Base-by-base conservation (phyloP, 2,113 vertebrate genomes). In the Hucho hucho region DNA sequence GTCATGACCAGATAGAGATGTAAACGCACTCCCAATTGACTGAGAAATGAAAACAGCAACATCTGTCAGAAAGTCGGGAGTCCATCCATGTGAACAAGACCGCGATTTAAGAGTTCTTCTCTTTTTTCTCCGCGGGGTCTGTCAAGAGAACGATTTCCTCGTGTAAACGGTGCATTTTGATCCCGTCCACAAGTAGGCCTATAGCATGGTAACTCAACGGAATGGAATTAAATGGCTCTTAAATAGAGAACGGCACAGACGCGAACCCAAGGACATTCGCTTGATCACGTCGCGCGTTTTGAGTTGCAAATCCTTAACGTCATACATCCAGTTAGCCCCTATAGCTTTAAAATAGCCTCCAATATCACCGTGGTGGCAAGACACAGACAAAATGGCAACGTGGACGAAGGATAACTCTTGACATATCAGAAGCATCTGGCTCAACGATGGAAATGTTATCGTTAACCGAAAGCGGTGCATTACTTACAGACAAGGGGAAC, bases 401-500 rank as follows among this genome's bases (percentile, higher is more conserved):
- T 18, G 16, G 56, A 29, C 63, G 56, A 28, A 29, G 56, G 9
- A 0, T 37, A 64, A 22, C 16, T 13, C 6, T 11, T 11, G 29
- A 69, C 64, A 53, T 37, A 22, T 68, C 69, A 64, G 14, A 4
- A 25, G 64, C 26, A 46, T 22, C 0, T 2, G 20, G 43, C 4
- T 66, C 12, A 24, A 29, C 1, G 0, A 63, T 3, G 18, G 7
- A 70, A 16, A 25, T 4, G 20, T 24, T 7, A 12, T 25, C 1
- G 49, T 71, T 20, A 69, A 4, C 32, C 32, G 26, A 59, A 70
- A 13, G 63, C 46, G 22, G 13, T 0, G 58, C 68, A 1, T 61
- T 89, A 93, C 92, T 92, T 81, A 91, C 92, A 77, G 59, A 78
- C 72, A 69, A 75, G 70, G 78, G 13, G 68, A 75, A 81, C 76